Evolutionary conservation across 2,888 invertebrate genomes (phyloP).

Genomic region (Athalia rosae): DNA sequence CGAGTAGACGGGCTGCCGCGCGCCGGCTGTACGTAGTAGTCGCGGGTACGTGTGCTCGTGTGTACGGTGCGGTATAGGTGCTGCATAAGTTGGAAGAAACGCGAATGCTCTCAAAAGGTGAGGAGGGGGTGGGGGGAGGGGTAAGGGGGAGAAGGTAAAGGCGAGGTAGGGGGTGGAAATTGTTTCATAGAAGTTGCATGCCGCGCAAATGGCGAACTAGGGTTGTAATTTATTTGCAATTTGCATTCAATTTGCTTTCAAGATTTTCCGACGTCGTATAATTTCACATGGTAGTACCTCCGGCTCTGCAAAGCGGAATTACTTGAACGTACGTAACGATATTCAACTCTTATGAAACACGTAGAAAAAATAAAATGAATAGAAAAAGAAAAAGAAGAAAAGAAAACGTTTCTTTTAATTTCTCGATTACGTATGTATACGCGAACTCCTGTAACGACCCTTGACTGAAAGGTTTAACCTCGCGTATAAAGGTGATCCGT

Average conservation of each 20-base stretch:
- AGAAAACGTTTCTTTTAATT: too few species aligned
- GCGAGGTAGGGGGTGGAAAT: slow-evolving; percentile 53
- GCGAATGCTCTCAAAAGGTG: too few species aligned
- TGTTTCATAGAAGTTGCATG: slow-evolving; percentile 64
- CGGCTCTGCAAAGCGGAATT: slow-evolving; percentile 39
- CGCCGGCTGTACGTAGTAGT: slow-evolving; percentile 47
- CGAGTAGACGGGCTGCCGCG: slow-evolving; percentile 46
- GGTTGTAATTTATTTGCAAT: slow-evolving; percentile 65
- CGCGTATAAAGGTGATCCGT: too few species aligned
- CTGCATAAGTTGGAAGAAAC: too few species aligned
- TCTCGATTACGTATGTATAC: too few species aligned
- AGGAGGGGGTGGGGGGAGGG: too few species aligned
- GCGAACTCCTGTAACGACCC: too few species aligned
- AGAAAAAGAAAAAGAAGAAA: too few species aligned
- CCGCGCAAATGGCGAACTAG: slow-evolving; percentile 55
- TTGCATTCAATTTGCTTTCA: slow-evolving; percentile 64
- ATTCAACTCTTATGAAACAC: neutral
- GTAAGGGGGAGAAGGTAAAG: slow-evolving; percentile 51
- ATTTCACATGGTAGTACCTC: neutral
- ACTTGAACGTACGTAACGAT: slow-evolving; percentile 20
- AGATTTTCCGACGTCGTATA: slow-evolving; percentile 54
- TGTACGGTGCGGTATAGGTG: too few species aligned
- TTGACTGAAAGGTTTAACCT: too few species aligned
- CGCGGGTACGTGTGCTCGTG: too few species aligned
- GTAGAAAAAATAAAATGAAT: too few species aligned